phyloP scores from a whole-genome alignment of 2,797 vertebrate species.

The Myoxocephalus aenaeus region DNA sequence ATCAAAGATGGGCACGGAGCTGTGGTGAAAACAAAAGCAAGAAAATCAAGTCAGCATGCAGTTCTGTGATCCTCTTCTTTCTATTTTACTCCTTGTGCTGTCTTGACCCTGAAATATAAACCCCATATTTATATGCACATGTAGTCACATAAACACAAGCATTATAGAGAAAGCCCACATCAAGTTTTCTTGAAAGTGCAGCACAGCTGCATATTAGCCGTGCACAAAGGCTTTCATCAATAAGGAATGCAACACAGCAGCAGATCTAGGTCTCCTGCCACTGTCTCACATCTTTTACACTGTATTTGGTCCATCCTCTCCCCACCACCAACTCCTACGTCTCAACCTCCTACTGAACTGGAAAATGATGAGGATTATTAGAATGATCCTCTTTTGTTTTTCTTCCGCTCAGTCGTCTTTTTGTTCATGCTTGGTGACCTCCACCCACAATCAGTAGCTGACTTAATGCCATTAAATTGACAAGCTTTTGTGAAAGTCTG shows the following conservation, averaged over 20 bases:
- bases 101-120: constrained; percentile 39
- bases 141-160: constrained; percentile 21
- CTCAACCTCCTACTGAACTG: constrained; percentile 28
- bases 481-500: constrained; percentile 2
- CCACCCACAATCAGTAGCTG: constrained; percentile 17
- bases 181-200: constrained; percentile 39
- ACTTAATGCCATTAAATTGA: constrained; percentile 15
- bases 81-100: constrained; percentile 10
- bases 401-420: constrained; percentile 28
- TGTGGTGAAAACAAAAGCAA: constrained; percentile 26
- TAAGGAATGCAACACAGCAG: constrained; percentile 49
- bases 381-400: constrained; percentile 1
- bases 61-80: not conserved
- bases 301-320: constrained; percentile 30
- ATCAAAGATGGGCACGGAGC: constrained; percentile 9
- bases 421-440: constrained; percentile 37
- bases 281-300: constrained; percentile 20
- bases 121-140: constrained; percentile 36
- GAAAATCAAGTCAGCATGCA: constrained; percentile 6
- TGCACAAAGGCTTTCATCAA: constrained; percentile 64
- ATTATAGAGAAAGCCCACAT: constrained; percentile 15
- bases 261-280: constrained; percentile 39
- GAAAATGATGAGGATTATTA: constrained; percentile 34
- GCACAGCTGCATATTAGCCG: constrained; percentile 50
- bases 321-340: constrained; percentile 7